Evolutionary conservation across 2,797 vertebrate genomes (phyloP), one percentile per base, ranked within the genome.

Genomic region (Syngnathus acus): DNA sequence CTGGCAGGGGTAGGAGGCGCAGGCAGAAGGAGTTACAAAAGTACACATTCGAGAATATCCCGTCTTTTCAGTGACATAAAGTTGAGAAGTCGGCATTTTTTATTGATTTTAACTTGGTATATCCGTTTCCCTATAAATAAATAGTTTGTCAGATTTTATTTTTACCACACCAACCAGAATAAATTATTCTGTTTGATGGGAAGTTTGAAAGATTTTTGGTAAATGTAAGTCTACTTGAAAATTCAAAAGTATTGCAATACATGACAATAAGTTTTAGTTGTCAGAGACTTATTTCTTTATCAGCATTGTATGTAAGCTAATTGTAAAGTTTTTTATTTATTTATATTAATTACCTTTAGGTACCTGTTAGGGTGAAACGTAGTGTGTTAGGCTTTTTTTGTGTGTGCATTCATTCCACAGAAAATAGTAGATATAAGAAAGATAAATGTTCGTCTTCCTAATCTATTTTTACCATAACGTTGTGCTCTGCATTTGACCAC

Each of bases 401-500:
- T 26, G 26, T 4, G 9, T 9, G 9, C 17, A 59, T 58, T 58
- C 16, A 1, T 19, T 7, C 9, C 57, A 10, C 37, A 39, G 23
- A 55, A 26, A 32, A 8, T 32, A 10, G 6, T n/a, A 9, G 9
- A 23, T 2, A 55, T 26, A 23, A 23, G 11, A 26, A 32, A 21
- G 8, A 9, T 6, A 51, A 14, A 6, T 51, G 5, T 9, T 50
- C 4, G 50, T 51, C n/a, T 4, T 4, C 11, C 11, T 9, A 43
- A 43, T 11, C 9, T 43, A 26, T 1, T n/a, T 32, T 58, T 38
- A 37, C 14, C 8, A 9, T 39, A 16, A 13, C 11, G 2, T 23
- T 0, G 9, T 21, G n/a, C 11, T 43, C 2, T 23, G 45, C 60
- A 0, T 66, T 1, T 68, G 47, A 68, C 73, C 86, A 86, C 83